Evolutionary conservation across 2,113 vertebrate species (phyloP).

Genomic region (Albula goreensis): DNA sequence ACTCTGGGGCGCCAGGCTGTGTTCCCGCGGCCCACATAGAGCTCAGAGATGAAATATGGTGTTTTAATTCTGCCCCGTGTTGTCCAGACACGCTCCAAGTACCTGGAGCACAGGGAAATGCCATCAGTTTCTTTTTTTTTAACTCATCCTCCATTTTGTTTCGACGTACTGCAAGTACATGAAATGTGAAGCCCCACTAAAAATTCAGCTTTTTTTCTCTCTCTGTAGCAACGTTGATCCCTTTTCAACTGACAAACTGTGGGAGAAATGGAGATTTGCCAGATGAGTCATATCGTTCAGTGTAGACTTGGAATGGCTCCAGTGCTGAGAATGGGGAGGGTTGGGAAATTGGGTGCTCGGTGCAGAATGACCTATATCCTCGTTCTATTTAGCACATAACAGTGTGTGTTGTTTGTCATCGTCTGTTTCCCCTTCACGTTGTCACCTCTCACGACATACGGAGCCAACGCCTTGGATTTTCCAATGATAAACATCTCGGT

Average conservation of each 20-base stretch:
- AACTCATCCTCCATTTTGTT: too few species aligned
- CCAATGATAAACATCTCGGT: neutral
- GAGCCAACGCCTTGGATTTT: neutral
- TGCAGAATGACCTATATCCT: slow-evolving; percentile 62
- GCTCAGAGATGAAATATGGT: neutral
- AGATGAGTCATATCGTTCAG: neutral
- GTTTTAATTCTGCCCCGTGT: neutral
- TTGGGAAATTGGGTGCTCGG: slow-evolving; percentile 40
- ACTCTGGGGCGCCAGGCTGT: neutral
- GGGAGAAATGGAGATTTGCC: neutral
- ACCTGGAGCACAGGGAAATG: neutral
- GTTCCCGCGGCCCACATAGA: neutral
- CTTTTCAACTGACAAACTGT: neutral
- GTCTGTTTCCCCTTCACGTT: neutral
- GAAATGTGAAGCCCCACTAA: too few species aligned
- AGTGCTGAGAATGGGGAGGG: slow-evolving; percentile 49
- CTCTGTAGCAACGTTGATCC: neutral
- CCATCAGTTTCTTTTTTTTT: neutral
- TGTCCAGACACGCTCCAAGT: neutral
- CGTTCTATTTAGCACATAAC: slow-evolving; percentile 29
- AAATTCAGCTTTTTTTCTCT: neutral
- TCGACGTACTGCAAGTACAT: too few species aligned
- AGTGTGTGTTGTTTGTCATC: neutral
- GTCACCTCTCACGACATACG: neutral
- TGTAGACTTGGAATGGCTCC: slow-evolving; percentile 49